phyloP scores from a whole-genome alignment of 2,888 invertebrate genomes.

The Acanthococcus lagerstroemiae region DNA sequence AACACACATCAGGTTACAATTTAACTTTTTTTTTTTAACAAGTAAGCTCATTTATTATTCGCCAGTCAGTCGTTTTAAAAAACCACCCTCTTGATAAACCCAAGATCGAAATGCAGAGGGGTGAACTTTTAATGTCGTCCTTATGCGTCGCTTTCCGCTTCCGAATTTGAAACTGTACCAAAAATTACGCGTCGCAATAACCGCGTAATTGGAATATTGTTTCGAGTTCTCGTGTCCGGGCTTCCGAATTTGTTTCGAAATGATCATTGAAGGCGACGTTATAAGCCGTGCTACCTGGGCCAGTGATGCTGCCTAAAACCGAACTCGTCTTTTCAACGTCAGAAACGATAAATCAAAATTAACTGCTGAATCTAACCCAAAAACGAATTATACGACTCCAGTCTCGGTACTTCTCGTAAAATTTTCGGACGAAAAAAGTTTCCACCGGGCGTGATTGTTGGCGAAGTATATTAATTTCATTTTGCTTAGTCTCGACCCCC shows the following conservation, averaged over 20 bases:
- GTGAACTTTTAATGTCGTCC: not conserved
- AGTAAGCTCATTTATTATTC: conserved; percentile 28
- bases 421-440: conserved; percentile 1
- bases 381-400: not conserved
- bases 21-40: conserved; percentile 27
- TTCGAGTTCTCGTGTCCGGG: not conserved
- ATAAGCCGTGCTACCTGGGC: too few relatives aligned
- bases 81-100: conserved; percentile 16
- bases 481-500: conserved; percentile 8
- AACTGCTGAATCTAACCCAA: not conserved
- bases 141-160: not conserved
- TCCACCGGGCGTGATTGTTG: conserved; percentile 12
- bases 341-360: too few relatives aligned
- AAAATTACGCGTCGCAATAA: not conserved
- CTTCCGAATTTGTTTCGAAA: not conserved
- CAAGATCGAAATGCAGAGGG: not conserved
- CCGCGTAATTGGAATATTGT: not conserved
- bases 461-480: conserved; percentile 21
- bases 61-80: conserved; percentile 24
- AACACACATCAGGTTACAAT: conserved; percentile 28
- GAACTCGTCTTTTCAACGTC: too few relatives aligned
- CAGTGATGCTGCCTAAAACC: too few relatives aligned
- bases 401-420: not conserved
- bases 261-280: not conserved
- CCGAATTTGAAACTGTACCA: not conserved